phyloP scores from a whole-genome alignment of 2,113 vertebrate species.

The Microtus oregoni region DNA sequence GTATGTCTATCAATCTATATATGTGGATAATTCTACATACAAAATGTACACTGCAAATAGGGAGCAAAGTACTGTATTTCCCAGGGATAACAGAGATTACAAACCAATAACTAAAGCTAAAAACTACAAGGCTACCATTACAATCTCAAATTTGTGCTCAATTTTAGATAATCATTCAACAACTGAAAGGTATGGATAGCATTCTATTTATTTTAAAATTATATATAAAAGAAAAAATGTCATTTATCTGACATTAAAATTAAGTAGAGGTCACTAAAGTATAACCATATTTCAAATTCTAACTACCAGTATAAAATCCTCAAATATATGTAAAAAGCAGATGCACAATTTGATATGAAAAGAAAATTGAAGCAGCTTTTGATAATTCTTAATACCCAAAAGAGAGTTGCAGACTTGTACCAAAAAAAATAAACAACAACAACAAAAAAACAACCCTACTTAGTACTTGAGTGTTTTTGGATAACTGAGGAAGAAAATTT shows the following conservation, averaged over 20 bases:
- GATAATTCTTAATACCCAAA: slow-evolving; percentile 42
- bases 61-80: not conserved
- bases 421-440: not conserved
- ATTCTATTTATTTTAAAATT: slow-evolving; percentile 14
- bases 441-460: not conserved
- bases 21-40: not conserved
- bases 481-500: slow-evolving; percentile 67
- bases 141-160: slow-evolving; percentile 45
- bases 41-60: not conserved
- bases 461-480: slow-evolving; percentile 47
- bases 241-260: slow-evolving; percentile 41
- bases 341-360: slow-evolving; percentile 45
- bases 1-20: not conserved
- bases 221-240: not conserved
- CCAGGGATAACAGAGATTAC: not conserved
- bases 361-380: slow-evolving; percentile 45
- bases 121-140: not conserved
- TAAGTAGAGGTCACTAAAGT: slow-evolving; percentile 1
- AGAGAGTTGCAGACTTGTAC: slow-evolving; percentile 49
- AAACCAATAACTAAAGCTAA: not conserved
- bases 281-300: slow-evolving; percentile 24
- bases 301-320: slow-evolving; percentile 41
- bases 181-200: not conserved
- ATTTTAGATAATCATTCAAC: not conserved
- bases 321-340: slow-evolving; percentile 51